Base-by-base conservation (phyloP, 2,888 invertebrate genomes). In the Lasioglossum calceatum region DNA sequence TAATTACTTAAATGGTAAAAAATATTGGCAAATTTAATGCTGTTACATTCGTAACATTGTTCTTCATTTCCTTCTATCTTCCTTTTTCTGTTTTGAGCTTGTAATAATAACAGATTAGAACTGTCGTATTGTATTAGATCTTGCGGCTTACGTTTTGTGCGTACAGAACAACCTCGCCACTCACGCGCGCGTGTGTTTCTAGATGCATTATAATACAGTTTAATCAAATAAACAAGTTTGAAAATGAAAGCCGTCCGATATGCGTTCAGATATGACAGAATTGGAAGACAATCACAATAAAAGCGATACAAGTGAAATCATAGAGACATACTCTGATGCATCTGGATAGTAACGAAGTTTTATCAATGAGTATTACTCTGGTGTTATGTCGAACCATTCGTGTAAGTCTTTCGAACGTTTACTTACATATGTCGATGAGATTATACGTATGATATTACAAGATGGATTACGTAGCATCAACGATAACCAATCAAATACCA, bases 11-110 rank as follows among this genome's bases (percentile, higher is more conserved):
- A 90, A 4, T 71, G 76, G 86, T 90, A 91, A 91, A 91, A 91
- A 91, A 91, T 87, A 79, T 91, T 91, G 91, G 91, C 90, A 91
- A 90, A 90, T 90, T 87, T 58, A 83, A 91, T 91, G 87, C 74
- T 87, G 87, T 89, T 91, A 90, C 84, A 44, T 58, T 12, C 79
- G 87, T 90, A 91, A 91, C 84, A 86, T 86, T 82, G 78, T 89
- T 81, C 32, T 39, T 84, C 61, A 79, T 78, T 78, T 32, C 32
- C 54, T 81, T 72, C 23, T 23, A 74, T 75, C 54, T 67, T 74
- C 42, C 8, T 58, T 54, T 44, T 80, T 80, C 67, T 39, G 64
- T 58, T 88, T 91, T 90, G 85, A 90, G 89, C 88, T 91, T 71
- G 81, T 79, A 89, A 75, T 81, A 87, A 75, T 82, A 82, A 81